These are phyloP conservation scores for Xyliphius kryptos DNA, from an alignment of 2,113 vertebrate species.

Conservation along the genomic window DNA sequence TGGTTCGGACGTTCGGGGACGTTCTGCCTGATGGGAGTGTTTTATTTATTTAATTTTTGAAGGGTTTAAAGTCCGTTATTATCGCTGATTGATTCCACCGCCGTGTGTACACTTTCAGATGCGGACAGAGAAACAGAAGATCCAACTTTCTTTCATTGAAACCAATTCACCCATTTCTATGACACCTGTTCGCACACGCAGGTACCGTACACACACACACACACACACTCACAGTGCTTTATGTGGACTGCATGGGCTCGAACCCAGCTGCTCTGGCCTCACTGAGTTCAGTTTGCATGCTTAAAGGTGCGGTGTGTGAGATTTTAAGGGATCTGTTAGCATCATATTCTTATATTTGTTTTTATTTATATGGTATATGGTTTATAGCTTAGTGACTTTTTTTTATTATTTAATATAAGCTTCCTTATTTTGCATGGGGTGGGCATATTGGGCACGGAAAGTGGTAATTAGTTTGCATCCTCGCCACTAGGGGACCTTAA, in stretches of 20 bases:
- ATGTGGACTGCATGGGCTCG: constrained; percentile 20
- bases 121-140: constrained; percentile 67
- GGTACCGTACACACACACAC: constrained; percentile 45
- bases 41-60: background rate
- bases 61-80: background rate
- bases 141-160: constrained; percentile 63
- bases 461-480: no score
- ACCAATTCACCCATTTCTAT: constrained; percentile 58
- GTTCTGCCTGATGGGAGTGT: no score
- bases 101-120: constrained; percentile 59
- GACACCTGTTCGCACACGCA: constrained; percentile 63
- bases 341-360: no score
- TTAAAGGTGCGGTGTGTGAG: background rate
- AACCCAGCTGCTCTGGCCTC: constrained; percentile 21
- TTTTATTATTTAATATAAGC: no score
- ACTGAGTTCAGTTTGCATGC: constrained; percentile 15
- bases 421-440: no score
- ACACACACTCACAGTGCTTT: constrained; percentile 1
- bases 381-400: no score
- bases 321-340: background rate
- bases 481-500: no score
- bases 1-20: background rate
- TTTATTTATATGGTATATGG: no score
- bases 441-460: no score
- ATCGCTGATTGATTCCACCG: constrained; percentile 44